Evolutionary conservation across 2,888 invertebrate genomes (phyloP).

Genomic region (Xanthorhoe designata): DNA sequence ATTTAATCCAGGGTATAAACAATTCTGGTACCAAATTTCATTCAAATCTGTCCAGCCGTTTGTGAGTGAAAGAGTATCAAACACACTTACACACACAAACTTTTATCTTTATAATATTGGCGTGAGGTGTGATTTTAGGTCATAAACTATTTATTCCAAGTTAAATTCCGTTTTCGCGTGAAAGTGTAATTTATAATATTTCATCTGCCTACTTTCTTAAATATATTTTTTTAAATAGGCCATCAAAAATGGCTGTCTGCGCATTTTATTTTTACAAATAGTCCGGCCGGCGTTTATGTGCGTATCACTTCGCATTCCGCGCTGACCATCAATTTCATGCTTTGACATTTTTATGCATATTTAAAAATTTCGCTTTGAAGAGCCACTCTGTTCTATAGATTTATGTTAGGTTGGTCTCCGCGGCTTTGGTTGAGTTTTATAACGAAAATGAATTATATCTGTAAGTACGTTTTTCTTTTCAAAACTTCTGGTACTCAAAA

Average conservation of each 20-base stretch:
- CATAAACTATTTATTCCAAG: no score
- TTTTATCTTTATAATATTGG: no score
- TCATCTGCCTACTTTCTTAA: no score
- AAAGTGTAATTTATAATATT: no score
- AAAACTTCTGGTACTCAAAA: no score
- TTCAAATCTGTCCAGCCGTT: no score
- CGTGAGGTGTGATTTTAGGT: no score
- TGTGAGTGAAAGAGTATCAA: no score
- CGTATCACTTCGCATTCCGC: constrained; percentile 72
- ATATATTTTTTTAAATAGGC: neutral
- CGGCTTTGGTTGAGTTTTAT: neutral
- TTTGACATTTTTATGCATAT: constrained; percentile 84
- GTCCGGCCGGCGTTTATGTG: constrained; percentile 67
- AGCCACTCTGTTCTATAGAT: constrained; percentile 63
- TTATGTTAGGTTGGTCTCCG: constrained; percentile 56
- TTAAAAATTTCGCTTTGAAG: constrained; percentile 82
- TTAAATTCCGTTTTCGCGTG: no score
- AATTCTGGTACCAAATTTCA: no score
- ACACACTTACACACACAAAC: no score
- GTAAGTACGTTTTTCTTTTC: neutral
- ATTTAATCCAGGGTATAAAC: no score
- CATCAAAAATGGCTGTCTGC: constrained; percentile 50
- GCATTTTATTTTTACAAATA: constrained; percentile 79
- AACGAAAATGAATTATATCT: neutral
- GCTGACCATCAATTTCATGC: constrained; percentile 72